These are phyloP conservation scores for Paguma larvata DNA, from an alignment of 2,797 vertebrate genomes.

Conservation along the genomic window DNA sequence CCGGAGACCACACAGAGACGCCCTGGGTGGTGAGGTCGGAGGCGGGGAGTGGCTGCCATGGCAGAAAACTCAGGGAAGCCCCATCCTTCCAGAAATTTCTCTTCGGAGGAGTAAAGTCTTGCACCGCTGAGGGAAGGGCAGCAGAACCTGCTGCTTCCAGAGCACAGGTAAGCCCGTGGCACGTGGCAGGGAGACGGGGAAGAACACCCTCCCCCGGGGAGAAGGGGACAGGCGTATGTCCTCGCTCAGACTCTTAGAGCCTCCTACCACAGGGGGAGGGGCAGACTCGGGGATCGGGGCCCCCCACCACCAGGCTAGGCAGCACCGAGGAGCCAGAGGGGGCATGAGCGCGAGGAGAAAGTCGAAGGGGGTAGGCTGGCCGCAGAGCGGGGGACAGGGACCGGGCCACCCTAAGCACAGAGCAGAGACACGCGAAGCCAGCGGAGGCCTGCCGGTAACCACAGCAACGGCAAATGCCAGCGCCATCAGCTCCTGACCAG, in stretches of 20 bases:
- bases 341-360: background rate
- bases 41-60: background rate
- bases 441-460: background rate
- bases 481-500: background rate
- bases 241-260: background rate
- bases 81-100: background rate
- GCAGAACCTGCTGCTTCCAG: background rate
- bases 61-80: background rate
- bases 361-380: too few relatives aligned
- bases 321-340: background rate
- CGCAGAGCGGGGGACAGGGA: fast-evolving
- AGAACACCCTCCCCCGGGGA: background rate
- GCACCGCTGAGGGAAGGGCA: background rate
- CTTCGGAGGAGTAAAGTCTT: background rate
- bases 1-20: background rate
- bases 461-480: background rate
- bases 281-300: background rate
- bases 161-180: background rate
- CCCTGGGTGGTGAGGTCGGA: background rate
- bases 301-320: background rate
- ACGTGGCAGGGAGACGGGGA: background rate
- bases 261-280: too few relatives aligned
- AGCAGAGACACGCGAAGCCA: background rate
- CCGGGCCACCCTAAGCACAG: background rate
- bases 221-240: background rate